A percentile compares a stretch with the other conserved stretches of the same genome.
Evolutionary conservation across 2,797 vertebrate genomes (phyloP).

Genomic region (Tiaroga cobitis): DNA sequence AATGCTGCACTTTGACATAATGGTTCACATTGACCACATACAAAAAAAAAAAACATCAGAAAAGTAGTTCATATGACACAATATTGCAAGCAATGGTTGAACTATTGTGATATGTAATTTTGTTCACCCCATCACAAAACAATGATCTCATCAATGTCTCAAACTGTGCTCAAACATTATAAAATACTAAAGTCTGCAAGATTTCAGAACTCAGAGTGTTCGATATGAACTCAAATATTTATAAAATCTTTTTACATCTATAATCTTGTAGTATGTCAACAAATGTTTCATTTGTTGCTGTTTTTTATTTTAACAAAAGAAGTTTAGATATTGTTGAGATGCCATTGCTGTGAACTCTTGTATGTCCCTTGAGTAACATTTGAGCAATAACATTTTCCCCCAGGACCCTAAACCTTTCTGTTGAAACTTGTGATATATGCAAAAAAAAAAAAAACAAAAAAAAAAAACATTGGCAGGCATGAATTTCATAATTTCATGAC

Average conservation of each 20-base stretch:
- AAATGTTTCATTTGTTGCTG: not conserved
- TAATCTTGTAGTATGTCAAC: not conserved
- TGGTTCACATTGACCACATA: not conserved
- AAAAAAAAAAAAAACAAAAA: not conserved
- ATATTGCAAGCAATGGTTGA: not conserved
- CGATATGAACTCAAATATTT: not conserved
- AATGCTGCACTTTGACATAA: not conserved
- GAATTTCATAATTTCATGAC: constrained; percentile 35
- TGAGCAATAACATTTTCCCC: not conserved
- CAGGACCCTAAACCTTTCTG: not conserved
- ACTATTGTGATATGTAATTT: not conserved
- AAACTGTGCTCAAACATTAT: not conserved
- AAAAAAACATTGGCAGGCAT: not conserved
- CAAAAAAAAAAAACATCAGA: not conserved
- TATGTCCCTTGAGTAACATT: constrained; percentile 5
- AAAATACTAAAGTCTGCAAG: not conserved
- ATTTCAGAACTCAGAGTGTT: not conserved
- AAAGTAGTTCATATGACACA: not conserved
- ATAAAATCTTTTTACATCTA: not conserved
- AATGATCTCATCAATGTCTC: not conserved
- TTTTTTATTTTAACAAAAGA: not conserved
- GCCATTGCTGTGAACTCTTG: not conserved
- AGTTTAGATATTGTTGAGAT: not conserved
- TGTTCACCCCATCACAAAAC: not conserved
- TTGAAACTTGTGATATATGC: not conserved